Evolutionary conservation across 2,888 invertebrate genomes (phyloP).

Genomic region (Dryocosmus kuriphilus): DNA sequence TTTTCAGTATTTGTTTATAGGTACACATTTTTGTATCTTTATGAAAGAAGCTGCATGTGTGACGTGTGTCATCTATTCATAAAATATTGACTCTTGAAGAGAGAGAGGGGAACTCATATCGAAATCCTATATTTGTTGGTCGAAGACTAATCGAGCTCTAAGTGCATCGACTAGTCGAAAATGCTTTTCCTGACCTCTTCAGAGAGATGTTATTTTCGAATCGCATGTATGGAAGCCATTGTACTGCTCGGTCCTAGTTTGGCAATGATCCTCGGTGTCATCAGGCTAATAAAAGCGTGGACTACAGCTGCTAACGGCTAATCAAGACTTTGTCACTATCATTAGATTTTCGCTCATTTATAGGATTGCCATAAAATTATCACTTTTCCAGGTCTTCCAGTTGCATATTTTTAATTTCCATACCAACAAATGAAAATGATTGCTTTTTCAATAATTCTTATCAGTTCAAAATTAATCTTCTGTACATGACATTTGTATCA

Average conservation of each 20-base stretch:
- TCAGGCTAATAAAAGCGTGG: not conserved
- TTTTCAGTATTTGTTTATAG: no score
- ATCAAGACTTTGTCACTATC: not conserved
- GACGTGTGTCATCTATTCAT: no score
- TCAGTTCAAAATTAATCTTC: no score
- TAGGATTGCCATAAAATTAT: not conserved
- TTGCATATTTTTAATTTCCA: no score
- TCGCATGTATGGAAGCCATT: not conserved
- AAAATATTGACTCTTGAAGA: no score
- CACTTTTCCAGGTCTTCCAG: not conserved
- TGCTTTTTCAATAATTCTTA: no score
- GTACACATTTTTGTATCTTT: no score
- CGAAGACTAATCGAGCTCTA: not conserved
- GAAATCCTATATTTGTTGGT: no score
- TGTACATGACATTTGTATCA: no score
- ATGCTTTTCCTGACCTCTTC: slow-evolving; percentile 16
- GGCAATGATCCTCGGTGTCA: slow-evolving; percentile 15
- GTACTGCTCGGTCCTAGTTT: slow-evolving; percentile 7
- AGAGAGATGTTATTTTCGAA: slow-evolving; percentile 24
- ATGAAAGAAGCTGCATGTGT: no score
- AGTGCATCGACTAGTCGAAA: slow-evolving; percentile 6
- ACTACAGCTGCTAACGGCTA: slow-evolving; percentile 2
- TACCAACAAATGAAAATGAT: no score
- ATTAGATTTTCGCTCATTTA: slow-evolving; percentile 4
- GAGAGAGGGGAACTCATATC: no score